Percentiles rank a stretch among this genome's conserved stretches.
Evolutionary conservation across 2,113 vertebrate species (phyloP).

Genomic region (Mus musculus): DNA sequence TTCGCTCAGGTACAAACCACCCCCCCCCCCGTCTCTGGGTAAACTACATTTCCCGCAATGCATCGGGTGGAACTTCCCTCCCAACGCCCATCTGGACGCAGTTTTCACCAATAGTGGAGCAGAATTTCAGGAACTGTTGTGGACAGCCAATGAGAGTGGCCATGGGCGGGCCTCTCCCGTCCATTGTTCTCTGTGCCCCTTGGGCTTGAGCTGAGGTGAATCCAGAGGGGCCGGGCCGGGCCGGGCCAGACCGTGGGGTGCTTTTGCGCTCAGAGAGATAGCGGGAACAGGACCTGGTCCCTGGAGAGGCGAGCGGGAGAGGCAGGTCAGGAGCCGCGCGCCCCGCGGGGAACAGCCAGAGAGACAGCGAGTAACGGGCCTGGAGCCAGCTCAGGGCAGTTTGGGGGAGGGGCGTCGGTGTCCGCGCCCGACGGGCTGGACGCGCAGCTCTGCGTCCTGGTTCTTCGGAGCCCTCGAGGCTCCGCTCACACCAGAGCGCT

Average conservation of each 20-base stretch:
- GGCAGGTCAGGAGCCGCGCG: background rate
- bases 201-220: background rate
- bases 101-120: slow-evolving; percentile 15
- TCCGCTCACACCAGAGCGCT: background rate
- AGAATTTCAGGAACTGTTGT: background rate
- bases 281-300: background rate
- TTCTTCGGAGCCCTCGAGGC: background rate
- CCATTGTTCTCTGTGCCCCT: slow-evolving; percentile 81
- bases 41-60: slow-evolving; percentile 77
- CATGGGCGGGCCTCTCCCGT: slow-evolving; percentile 67
- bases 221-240: background rate
- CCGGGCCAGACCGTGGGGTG: background rate
- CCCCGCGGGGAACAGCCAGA: background rate
- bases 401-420: slow-evolving; percentile 69
- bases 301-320: slow-evolving; percentile 59
- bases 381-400: slow-evolving; percentile 35
- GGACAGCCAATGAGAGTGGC: slow-evolving; percentile 43
- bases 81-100: background rate
- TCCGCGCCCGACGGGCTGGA: background rate
- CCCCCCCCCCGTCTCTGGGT: accelerated
- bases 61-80: background rate
- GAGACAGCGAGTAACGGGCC: slow-evolving; percentile 59
- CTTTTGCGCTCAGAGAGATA: background rate
- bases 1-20: accelerated
- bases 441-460: accelerated